Evolutionary conservation across 2,797 vertebrate species (phyloP).

Genomic region (Kryptopterus vitreolus): DNA sequence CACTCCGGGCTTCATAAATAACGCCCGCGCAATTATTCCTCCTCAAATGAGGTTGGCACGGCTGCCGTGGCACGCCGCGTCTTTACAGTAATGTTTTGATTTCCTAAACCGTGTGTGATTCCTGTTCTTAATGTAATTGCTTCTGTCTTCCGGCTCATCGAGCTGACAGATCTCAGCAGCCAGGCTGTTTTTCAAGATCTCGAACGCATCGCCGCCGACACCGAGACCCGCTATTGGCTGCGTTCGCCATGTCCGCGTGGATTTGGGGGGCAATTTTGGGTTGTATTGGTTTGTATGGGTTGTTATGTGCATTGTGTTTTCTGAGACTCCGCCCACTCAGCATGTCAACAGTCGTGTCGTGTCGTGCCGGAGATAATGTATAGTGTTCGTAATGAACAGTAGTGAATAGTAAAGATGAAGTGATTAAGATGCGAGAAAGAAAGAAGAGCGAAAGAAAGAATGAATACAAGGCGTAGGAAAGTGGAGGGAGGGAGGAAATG

Average conservation of each 20-base stretch:
- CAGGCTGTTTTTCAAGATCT: constrained; percentile 64
- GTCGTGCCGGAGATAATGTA: too few species aligned
- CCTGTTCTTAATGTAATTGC: constrained; percentile 72
- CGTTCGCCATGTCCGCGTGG: too few species aligned
- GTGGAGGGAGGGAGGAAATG: too few species aligned
- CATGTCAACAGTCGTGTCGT: too few species aligned
- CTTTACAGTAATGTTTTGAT: constrained; percentile 74
- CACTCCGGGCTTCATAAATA: constrained; percentile 69
- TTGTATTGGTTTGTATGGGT: too few species aligned
- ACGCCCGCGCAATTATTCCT: constrained; percentile 69
- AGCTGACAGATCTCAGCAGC: constrained; percentile 69
- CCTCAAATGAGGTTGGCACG: constrained; percentile 73
- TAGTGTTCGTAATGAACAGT: too few species aligned
- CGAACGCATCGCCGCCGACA: constrained; percentile 16
- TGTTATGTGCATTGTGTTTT: too few species aligned
- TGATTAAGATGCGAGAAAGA: too few species aligned
- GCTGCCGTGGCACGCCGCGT: constrained; percentile 56
- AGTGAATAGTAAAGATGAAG: too few species aligned
- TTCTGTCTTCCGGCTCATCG: constrained; percentile 73
- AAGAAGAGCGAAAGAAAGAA: too few species aligned
- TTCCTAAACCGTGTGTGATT: constrained; percentile 73
- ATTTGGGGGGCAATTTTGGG: background rate
- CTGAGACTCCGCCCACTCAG: too few species aligned
- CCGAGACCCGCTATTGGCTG: constrained; percentile 13
- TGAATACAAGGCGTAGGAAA: too few species aligned